Evolutionary conservation across 2,797 vertebrate species (phyloP), one percentile per base, ranked within the genome.

Genomic region (Pipistrellus pipistrellus): DNA sequence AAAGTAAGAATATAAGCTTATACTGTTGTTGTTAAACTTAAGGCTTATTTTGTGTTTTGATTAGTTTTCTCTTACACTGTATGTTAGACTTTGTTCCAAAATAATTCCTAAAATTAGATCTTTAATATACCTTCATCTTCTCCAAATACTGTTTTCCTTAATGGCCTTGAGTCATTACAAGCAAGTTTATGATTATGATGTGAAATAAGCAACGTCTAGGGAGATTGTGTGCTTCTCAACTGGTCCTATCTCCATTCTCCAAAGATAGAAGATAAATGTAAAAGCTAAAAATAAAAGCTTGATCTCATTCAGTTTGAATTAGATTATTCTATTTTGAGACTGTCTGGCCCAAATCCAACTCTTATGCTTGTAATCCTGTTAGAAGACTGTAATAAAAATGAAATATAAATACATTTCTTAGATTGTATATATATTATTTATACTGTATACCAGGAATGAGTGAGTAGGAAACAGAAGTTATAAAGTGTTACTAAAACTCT

Each of bases 241-340:
- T 21, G 1, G 15, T 73, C 59, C 64, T 46, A 51, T 44, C 21
- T 62, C 55, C 72, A 46, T 55, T 87, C 64, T 90, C 86, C 57
- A 68, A 89, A 92, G 80, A 88, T 23, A 85, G 78, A 90, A 68
- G 71, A 93, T 90, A 75, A 90, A 81, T 80, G 35, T 48, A 80
- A 86, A 85, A 84, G 23, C 71, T 90, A 92, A 93, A 93, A 80
- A 96, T 88, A 95, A 87, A 73, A 80, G 48, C 87, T 73, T 80
- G 66, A 88, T 59, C 57, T 96, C 77, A 95, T 62, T 95, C 77
- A n/a, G 64, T 78, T 80, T 90, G 68, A 88, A 78, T 90, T 86
- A 73, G 48, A 91, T 78, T 80, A 48, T 55, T 55, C 77, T 85
- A 94, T 92, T 94, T 92, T 93, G 66, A 96, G 83, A 88, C 83